Evolutionary conservation across 2,113 vertebrate species (phyloP), one percentile per base, ranked within the genome.

Genomic region (Grallaria varia): DNA sequence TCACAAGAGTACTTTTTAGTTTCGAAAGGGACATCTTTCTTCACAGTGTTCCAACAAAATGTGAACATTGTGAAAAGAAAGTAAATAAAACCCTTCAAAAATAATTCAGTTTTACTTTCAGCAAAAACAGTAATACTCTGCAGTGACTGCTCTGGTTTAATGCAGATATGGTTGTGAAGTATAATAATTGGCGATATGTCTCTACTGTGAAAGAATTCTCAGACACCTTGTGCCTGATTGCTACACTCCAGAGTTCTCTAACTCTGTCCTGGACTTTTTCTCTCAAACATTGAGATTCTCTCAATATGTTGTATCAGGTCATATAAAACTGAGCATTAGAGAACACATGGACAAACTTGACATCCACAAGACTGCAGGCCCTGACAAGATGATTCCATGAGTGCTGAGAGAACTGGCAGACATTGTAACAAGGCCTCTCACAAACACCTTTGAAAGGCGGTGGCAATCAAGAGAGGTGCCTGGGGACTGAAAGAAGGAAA

Each of bases 361-460:
- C 22, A 42, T 23, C 8, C 25, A 37, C 14, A 42, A 7, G 20
- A 35, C 33, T 22, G 5, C 20, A 13, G 25, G 21, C 14, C 8
- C 35, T 64, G 49, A 28, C 13, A 1, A 0, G 13, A 14, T 49
- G 13, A 6, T 66, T 27, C 27, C 50, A 50, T 0, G 0, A 33
- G 12, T 66, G 22, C 35, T 66, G 22, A 50, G 31, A 28, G 17
- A 58, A 33, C 18, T 58, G 67, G 59, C 11, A 19, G 55, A 13
- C 55, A 33, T 12, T 52, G 50, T 56, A 56, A 19, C 55, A 12
- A 33, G 55, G 53, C 53, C 53, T 6, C 18, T 56, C 30, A 33
- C 30, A 30, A 22, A 33, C 55, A 21, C 19, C 55, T 56, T 56
- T 56, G 55, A n/a, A 56, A 56, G 19, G 55, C n/a, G 18, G 11